Base-by-base conservation (phyloP, 2,888 invertebrate species). In the Bembecia ichneumoniformis region DNA sequence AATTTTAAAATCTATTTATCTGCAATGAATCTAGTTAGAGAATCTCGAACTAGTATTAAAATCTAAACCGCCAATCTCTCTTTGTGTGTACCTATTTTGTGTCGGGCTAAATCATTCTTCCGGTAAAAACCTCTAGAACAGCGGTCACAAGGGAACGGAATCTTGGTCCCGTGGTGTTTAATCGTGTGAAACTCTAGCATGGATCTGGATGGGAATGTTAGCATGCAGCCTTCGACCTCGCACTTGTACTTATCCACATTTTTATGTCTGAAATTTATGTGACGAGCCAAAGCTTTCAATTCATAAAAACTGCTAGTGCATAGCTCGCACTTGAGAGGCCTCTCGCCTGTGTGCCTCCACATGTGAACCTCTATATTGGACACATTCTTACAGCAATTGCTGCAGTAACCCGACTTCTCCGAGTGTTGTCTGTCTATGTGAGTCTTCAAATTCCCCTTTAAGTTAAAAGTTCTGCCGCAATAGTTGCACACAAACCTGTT, bases 351-450 rank as follows among this genome's bases (percentile, higher is more conserved):
- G 53, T 90, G 90, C 46, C 79, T 81, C 65, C 87, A 82, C 80
- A 82, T 88, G 55, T 90, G 90, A 0, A 78, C 78, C 58, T 88
- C 87, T 34, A 89, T 67, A 57, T 90, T 87, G 0, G 89, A 76
- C 13, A 88, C 87, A 51, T 82, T 74, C 59, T 89, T 89, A 10
- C 70, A 68, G 56, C 90, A 90, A 28, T 82, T 57, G 2, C 63
- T 70, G 58, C 90, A 90, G 43, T 77, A 67, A 11, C 89, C 89
- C 0, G 90, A 89, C 52, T 88, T 78, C 47, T 87, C 87, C 0
- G 89, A 89, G 55, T 90, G 89, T 52, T 82, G 78, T 11, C 79
- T 80, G 51, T 80, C 79, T 46, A 88, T 84, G 53, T 90, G 90
- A 1, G 77, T 73, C 56, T 83, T 88, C 17, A 90, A 63, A 54